A percentile compares a stretch with the other conserved stretches of the same genome.
These are phyloP conservation scores for Heloderma charlesbogerti DNA, from an alignment of 2,113 vertebrate genomes.

Conservation along the genomic window DNA sequence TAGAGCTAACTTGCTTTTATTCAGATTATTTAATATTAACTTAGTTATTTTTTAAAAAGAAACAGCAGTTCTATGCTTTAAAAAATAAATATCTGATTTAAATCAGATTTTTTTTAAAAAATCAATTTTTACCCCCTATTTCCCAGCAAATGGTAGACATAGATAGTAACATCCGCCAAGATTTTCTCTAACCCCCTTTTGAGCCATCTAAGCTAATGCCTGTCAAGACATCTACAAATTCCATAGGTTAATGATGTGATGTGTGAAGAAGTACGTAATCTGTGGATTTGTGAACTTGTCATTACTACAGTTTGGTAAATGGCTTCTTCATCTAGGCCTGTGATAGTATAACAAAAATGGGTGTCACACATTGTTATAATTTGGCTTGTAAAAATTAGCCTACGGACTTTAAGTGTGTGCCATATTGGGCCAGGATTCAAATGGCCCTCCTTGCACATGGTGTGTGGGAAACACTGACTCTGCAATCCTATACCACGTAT, in stretches of 20 bases:
- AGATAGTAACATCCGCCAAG: not conserved
- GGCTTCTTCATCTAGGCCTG: not conserved
- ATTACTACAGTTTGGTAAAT: not conserved
- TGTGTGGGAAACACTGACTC: no score
- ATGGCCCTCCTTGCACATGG: not conserved
- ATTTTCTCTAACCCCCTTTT: not conserved
- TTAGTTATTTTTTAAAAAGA: no score
- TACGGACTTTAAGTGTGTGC: not conserved
- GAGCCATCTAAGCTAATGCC: not conserved
- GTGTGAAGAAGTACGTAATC: not conserved
- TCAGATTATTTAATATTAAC: not conserved
- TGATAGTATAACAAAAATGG: not conserved
- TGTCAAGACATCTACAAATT: not conserved
- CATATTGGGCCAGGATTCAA: not conserved
- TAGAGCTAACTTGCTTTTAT: not conserved
- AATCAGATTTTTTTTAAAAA: no score
- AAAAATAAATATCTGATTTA: no score
- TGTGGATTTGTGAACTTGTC: not conserved
- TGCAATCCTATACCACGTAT: not conserved
- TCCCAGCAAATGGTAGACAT: not conserved
- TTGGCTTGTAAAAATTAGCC: not conserved
- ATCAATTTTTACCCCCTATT: no score
- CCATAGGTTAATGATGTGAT: not conserved
- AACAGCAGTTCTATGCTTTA: no score
- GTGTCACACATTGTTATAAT: not conserved